Evolutionary conservation across 1,140 invertebrate species (phyloP).

Genomic region (Scaptomyza pallida): DNA sequence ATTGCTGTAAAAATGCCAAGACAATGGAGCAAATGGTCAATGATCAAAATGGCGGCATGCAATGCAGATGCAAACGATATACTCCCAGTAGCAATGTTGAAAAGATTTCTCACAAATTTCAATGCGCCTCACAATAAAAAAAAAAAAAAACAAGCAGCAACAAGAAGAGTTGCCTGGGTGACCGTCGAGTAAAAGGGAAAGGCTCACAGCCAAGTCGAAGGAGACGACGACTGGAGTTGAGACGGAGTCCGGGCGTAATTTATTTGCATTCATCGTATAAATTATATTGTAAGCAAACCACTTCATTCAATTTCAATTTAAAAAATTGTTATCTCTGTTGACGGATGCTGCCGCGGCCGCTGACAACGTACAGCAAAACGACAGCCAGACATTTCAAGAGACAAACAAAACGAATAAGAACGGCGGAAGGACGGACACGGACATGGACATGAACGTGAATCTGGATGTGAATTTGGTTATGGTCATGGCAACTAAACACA

Average conservation of each 20-base stretch:
- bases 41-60: constrained; percentile 74
- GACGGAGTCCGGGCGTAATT: constrained; percentile 71
- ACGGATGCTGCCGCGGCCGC: constrained; percentile 76
- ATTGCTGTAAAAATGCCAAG: constrained; percentile 69
- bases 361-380: constrained; percentile 74
- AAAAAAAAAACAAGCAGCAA: constrained; percentile 24
- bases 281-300: constrained; percentile 83
- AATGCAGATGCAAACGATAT: constrained; percentile 79
- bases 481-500: constrained; percentile 10
- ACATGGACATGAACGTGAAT: constrained; percentile 8
- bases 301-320: constrained; percentile 84
- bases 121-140: constrained; percentile 58
- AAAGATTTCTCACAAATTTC: constrained; percentile 82
- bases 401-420: constrained; percentile 41
- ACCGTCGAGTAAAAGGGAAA: constrained; percentile 61
- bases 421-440: constrained; percentile 8
- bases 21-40: constrained; percentile 34
- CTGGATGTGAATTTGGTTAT: constrained; percentile 37
- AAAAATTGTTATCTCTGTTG: constrained; percentile 82
- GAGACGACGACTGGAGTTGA: constrained; percentile 25
- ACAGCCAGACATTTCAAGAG: constrained; percentile 71
- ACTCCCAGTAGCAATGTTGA: constrained; percentile 45
- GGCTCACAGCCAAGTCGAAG: constrained; percentile 37
- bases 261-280: constrained; percentile 83
- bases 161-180: constrained; percentile 36